Percentiles rank a stretch among this genome's conserved stretches.
phyloP scores from a whole-genome alignment of 2,113 vertebrate species.

The Eulemur macaco region DNA sequence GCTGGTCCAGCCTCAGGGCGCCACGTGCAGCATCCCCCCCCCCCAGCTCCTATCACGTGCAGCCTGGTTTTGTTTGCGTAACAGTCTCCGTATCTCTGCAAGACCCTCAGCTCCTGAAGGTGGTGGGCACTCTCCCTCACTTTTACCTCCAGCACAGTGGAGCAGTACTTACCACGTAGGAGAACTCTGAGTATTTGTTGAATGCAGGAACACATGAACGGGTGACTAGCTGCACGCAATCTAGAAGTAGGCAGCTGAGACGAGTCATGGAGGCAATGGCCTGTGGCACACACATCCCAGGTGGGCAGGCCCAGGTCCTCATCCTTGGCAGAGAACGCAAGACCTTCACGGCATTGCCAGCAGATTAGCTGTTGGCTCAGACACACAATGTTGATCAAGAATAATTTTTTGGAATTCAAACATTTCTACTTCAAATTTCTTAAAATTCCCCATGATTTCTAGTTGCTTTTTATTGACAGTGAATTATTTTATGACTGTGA shows the following conservation, averaged over 20 bases:
- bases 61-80: neutral
- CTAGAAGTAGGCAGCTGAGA: neutral
- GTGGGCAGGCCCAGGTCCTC: neutral
- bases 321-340: rapidly evolving
- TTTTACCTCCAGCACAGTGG: neutral
- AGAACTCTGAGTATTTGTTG: neutral
- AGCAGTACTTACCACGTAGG: neutral
- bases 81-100: neutral
- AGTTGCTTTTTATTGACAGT: neutral
- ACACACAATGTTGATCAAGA: neutral
- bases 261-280: neutral
- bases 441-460: neutral
- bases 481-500: constrained; percentile 17
- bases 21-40: neutral
- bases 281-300: rapidly evolving
- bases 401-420: neutral
- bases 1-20: neutral
- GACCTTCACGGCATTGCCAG: neutral
- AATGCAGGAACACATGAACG: neutral
- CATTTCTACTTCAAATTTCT: neutral
- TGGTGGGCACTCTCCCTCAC: neutral
- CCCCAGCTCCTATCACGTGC: neutral
- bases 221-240: neutral
- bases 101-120: neutral
- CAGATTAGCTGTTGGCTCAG: neutral